Evolutionary conservation across 1,140 invertebrate species (phyloP).

Genomic region (Saccostrea cuccullata): DNA sequence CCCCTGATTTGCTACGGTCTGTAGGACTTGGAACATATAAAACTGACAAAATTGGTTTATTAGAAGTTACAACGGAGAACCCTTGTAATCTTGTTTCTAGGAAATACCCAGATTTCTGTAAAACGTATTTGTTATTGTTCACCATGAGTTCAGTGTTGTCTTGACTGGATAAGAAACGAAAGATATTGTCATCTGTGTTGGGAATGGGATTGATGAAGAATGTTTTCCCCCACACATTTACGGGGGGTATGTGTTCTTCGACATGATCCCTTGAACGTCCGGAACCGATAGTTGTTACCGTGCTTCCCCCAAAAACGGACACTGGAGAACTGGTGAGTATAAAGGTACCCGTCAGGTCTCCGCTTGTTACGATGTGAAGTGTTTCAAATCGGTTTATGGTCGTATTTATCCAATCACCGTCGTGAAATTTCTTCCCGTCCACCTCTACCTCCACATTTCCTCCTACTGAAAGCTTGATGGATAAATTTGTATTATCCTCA

Average conservation of each 20-base stretch:
- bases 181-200: constrained; percentile 58
- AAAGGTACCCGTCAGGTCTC: constrained; percentile 66
- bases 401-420: constrained; percentile 49
- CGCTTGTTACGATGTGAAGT: constrained; percentile 51
- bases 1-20: not conserved
- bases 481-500: constrained; percentile 46
- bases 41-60: constrained; percentile 37
- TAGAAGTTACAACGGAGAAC: not conserved
- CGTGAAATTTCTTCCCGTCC: constrained; percentile 51
- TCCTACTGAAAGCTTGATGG: constrained; percentile 28
- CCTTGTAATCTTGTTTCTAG: not conserved
- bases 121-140: not conserved
- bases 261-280: constrained; percentile 62
- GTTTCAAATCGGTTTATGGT: constrained; percentile 58
- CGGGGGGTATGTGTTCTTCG: constrained; percentile 66
- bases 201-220: constrained; percentile 62
- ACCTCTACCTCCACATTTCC: constrained; percentile 42
- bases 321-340: constrained; percentile 59
- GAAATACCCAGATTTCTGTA: not conserved
- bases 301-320: constrained; percentile 63
- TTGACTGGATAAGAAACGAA: constrained; percentile 59
- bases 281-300: constrained; percentile 51
- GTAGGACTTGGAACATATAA: too few species aligned
- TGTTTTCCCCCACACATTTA: too few species aligned
- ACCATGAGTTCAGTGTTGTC: constrained; percentile 50